Conservation (phyloP, 2,797 vertebrate species). For the Crypturellus tataupa region DNA sequence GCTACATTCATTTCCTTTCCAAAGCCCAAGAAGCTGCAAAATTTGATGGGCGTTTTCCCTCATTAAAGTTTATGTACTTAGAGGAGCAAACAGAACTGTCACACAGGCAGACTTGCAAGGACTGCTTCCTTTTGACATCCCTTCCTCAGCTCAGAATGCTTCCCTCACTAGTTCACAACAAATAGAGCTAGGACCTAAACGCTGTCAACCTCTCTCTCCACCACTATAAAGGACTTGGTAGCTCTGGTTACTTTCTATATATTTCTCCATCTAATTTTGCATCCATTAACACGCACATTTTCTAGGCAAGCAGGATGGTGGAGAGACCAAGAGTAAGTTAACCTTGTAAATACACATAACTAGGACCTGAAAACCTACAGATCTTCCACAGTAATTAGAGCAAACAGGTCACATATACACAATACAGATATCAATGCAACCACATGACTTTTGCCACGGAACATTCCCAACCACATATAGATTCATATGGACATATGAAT, state of each 20-base stretch:
- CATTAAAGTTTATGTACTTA: conserved; percentile 62
- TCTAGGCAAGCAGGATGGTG: neutral
- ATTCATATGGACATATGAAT: accelerated
- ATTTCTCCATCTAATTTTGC: neutral
- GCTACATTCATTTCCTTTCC: conserved; percentile 48
- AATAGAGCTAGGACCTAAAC: neutral
- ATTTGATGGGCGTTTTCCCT: conserved; percentile 68
- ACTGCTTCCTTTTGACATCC: neutral
- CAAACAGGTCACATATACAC: neutral
- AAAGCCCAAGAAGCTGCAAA: conserved; percentile 38
- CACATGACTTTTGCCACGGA: neutral
- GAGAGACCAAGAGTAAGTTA: neutral
- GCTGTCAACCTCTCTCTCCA: neutral
- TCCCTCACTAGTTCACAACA: conserved; percentile 2
- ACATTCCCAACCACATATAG: neutral
- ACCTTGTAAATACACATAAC: neutral
- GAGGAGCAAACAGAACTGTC: conserved; percentile 49
- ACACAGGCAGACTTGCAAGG: neutral
- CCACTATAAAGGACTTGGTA: neutral
- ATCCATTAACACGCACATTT: neutral
- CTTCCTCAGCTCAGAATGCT: neutral
- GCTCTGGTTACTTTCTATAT: neutral
- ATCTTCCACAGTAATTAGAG: neutral
- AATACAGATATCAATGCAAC: neutral
- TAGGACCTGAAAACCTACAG: neutral